Base-by-base conservation (phyloP, 2,888 invertebrate species). In the Cynaeus angustus region DNA sequence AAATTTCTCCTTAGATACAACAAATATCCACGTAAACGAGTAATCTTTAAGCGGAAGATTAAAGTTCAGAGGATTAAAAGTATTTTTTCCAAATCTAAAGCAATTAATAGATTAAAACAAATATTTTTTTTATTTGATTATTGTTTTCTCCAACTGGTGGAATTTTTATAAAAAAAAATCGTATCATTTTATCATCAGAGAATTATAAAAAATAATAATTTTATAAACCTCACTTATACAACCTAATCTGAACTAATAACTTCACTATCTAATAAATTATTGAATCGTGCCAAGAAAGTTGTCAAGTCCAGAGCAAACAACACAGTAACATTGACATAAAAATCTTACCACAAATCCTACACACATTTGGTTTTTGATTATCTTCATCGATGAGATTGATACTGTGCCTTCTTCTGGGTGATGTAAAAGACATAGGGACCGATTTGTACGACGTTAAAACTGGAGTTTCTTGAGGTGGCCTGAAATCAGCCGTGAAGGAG, bases 321-420 rank as follows among this genome's bases (percentile, higher is more conserved):
- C 28, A 2, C n/a, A 33, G n/a, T n/a, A 33, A 12, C 13, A 13
- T 43, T 43, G 6, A 13, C n/a, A 43, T 13, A 12, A 4, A 16
- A 28, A 67, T 48, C 82, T 78, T 74, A 76, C 98, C 98, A 83
- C 98, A 98, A 72, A 98, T 94, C 26, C 96, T 89, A 82, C 98
- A 98, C 38, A 98, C 89, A 85, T 98, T 98, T 0, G 95, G 94
- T 80, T 94, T 92, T 76, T 90, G 90, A 72, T 91, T 90, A 76
- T 93, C 93, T 74, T 93, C 94, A n/a, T 92, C 93, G 33, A 82
- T 66, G 3, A 79, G 33, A 65, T 72, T 75, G 67, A 79, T 67
- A 56, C 80, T 80, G 38, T 79, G 77, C 30, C 79, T 46, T 79
- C 79, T 83, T 79, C 76, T 84, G 78, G 80, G 85, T 56, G 81